Evolutionary conservation across 2,113 vertebrate species (phyloP).

Genomic region (Ardeotis arabs): DNA sequence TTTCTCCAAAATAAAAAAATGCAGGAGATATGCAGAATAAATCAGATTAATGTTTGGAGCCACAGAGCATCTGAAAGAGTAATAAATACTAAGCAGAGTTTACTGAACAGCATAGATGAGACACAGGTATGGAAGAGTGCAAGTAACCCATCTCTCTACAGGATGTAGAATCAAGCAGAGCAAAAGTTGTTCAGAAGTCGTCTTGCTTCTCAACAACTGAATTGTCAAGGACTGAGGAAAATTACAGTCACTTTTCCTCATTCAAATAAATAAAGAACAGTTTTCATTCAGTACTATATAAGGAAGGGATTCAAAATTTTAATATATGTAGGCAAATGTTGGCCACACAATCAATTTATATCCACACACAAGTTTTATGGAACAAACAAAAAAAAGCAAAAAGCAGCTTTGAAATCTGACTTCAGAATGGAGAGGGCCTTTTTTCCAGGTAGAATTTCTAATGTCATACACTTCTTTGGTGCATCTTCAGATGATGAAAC

Average conservation of each 20-base stretch:
- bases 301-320: background rate
- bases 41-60: background rate
- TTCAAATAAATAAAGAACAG: background rate
- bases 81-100: background rate
- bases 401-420: background rate
- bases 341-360: background rate
- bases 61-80: background rate
- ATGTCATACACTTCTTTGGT: background rate
- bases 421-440: background rate
- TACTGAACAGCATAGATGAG: background rate
- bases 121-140: background rate
- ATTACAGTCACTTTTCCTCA: background rate
- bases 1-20: background rate
- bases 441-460: background rate
- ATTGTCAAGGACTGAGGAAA: background rate
- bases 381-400: background rate
- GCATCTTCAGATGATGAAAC: background rate
- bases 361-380: background rate
- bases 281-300: background rate
- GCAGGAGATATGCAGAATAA: background rate
- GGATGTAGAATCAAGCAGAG: background rate
- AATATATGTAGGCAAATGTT: background rate
- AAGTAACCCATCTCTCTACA: background rate
- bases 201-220: background rate
- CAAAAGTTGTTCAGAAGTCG: background rate